A percentile compares a stretch with the other conserved stretches of the same genome.
Evolutionary conservation across 2,888 invertebrate species (phyloP).

Genomic region (Oxycera nigricornis): DNA sequence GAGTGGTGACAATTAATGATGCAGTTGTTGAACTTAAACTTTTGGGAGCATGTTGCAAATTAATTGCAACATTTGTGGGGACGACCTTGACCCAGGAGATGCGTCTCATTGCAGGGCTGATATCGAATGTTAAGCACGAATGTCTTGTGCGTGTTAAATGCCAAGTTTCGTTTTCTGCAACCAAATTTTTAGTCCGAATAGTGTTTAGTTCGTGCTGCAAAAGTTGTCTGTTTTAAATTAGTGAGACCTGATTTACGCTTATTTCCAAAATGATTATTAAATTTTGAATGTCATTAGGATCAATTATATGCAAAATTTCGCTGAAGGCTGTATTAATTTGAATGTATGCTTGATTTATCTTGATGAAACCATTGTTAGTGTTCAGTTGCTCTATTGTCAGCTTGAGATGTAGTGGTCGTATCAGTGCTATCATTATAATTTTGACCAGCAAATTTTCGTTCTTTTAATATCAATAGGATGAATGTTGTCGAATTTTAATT

Average conservation of each 20-base stretch:
- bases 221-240: slow-evolving; percentile 1
- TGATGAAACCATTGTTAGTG: slow-evolving; percentile 37
- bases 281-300: neutral
- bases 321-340: slow-evolving; percentile 39
- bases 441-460: slow-evolving; percentile 42
- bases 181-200: neutral
- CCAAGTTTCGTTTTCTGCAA: no score
- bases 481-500: slow-evolving; percentile 31
- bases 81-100: no score
- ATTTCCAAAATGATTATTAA: slow-evolving; percentile 10
- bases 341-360: slow-evolving; percentile 38
- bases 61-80: no score
- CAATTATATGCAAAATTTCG: slow-evolving; percentile 28
- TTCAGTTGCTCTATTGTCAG: slow-evolving; percentile 35
- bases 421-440: slow-evolving; percentile 31
- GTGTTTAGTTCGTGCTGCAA: slow-evolving; percentile 8
- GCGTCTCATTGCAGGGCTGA: no score
- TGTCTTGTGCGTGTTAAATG: no score
- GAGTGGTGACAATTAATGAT: no score
- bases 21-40: no score
- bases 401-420: neutral
- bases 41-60: no score
- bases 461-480: slow-evolving; percentile 43
- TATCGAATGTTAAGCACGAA: no score
- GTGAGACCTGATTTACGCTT: neutral